Evolutionary conservation across 2,797 vertebrate species (phyloP), one percentile per base, ranked within the genome.

Genomic region (Crenichthys baileyi): DNA sequence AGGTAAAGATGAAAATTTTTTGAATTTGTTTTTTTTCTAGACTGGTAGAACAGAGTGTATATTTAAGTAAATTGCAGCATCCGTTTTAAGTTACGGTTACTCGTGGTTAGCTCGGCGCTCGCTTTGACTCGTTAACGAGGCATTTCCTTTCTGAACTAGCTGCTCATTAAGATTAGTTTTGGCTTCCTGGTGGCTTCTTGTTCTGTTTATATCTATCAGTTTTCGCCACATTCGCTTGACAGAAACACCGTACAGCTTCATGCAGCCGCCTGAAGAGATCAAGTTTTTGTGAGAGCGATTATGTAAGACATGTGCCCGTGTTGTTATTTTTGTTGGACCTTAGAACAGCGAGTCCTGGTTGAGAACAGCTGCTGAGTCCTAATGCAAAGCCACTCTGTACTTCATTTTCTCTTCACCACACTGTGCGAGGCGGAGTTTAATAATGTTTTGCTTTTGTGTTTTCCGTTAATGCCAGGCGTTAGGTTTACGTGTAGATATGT

Each of bases 281-380:
- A 76, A 2, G 65, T 77, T 89, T 90, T 89, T 53, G 82, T 87
- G 79, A 83, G 90, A 85, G 79, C 58, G 20, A 48, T 93, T 92
- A 91, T 92, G 88, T 86, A 81, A 56, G 79, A 80, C 88, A 89
- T 91, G 92, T 91, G 89, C 82, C 88, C 82, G 50, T 92, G 87
- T 89, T 91, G 87, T 92, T 91, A 88, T 93, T 92, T 92, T 79
- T 74, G 91, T 87, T 90, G 74, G 70, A 88, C 50, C 80, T 79
- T 39, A 65, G 73, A 82, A 31, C 50, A 75, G 20, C 22, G 24
- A 67, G 63, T 67, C 36, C 39, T 41, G 63, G 7, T 67, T 67
- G 65, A 13, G 8, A 83, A 41, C 90, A 89, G 89, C 90, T 91
- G 90, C n/a, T 83, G 39, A 63, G 26, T 73, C 41, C 22, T 2